A percentile compares a stretch with the other conserved stretches of the same genome.
Evolutionary conservation across 2,888 invertebrate genomes (phyloP).

Genomic region (Leptinotarsa juncta): DNA sequence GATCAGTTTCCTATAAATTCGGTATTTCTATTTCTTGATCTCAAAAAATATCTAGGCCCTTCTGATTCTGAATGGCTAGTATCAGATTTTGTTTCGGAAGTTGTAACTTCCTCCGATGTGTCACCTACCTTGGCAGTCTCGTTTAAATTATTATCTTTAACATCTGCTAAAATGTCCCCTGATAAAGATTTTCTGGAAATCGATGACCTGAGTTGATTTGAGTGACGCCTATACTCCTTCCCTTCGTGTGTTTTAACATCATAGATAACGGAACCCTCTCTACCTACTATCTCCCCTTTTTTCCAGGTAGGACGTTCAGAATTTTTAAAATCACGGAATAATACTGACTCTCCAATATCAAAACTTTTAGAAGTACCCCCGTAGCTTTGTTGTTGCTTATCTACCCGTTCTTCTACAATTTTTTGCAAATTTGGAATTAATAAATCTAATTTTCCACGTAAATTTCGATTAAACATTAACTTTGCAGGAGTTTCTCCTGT

Average conservation of each 20-base stretch:
- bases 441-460: conserved; percentile 24
- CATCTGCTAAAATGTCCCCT: too few relatives aligned
- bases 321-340: neutral
- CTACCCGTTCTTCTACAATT: neutral
- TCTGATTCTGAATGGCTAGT: neutral
- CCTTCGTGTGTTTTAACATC: neutral
- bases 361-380: neutral
- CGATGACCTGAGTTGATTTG: neutral
- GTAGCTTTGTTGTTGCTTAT: conserved; percentile 5
- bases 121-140: neutral
- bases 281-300: neutral
- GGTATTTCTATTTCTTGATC: neutral
- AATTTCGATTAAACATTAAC: conserved; percentile 25
- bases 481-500: conserved; percentile 29
- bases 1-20: neutral
- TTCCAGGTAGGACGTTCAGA: neutral
- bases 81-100: neutral
- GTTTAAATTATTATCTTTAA: too few relatives aligned
- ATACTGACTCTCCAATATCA: neutral
- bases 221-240: neutral
- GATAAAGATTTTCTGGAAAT: too few relatives aligned
- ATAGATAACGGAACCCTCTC: neutral
- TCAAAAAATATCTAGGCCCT: neutral
- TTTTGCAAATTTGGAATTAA: conserved; percentile 6
- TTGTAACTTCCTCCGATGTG: neutral